Conservation (phyloP, 2,113 vertebrate species). For the Cairina moschata region DNA sequence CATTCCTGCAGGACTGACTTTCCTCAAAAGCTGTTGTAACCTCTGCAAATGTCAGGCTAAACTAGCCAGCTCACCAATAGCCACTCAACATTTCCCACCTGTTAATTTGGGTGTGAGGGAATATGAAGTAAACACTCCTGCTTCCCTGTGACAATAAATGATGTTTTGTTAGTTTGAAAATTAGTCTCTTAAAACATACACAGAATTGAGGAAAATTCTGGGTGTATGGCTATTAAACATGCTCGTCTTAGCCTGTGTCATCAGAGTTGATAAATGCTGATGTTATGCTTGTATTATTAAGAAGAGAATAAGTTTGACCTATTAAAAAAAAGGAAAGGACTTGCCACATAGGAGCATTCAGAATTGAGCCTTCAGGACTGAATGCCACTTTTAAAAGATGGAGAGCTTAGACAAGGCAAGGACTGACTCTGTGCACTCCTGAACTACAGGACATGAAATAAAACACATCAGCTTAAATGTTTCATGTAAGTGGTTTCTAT, state of each 20-base stretch:
- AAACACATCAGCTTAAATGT: neutral
- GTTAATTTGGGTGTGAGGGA: neutral
- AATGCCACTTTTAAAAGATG: neutral
- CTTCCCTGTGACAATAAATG: neutral
- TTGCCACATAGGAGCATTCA: neutral
- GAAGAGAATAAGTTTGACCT: neutral
- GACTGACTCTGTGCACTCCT: neutral
- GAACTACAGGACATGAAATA: neutral
- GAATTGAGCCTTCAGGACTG: neutral
- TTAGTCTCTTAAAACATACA: neutral
- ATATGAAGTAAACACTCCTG: neutral
- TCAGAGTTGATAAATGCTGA: neutral
- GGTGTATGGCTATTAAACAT: neutral
- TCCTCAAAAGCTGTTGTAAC: neutral
- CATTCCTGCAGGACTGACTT: neutral
- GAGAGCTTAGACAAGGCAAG: neutral
- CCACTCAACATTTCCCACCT: neutral
- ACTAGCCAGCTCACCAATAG: neutral
- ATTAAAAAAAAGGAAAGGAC: neutral
- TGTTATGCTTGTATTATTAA: neutral
- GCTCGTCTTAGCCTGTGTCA: neutral
- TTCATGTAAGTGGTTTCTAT: neutral
- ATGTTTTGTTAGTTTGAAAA: conserved; percentile 17
- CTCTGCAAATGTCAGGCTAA: neutral
- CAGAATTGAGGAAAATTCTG: neutral